A percentile compares a stretch with the other conserved stretches of the same genome.
phyloP scores from a whole-genome alignment of 2,113 vertebrate genomes.

The Ciconia boyciana region DNA sequence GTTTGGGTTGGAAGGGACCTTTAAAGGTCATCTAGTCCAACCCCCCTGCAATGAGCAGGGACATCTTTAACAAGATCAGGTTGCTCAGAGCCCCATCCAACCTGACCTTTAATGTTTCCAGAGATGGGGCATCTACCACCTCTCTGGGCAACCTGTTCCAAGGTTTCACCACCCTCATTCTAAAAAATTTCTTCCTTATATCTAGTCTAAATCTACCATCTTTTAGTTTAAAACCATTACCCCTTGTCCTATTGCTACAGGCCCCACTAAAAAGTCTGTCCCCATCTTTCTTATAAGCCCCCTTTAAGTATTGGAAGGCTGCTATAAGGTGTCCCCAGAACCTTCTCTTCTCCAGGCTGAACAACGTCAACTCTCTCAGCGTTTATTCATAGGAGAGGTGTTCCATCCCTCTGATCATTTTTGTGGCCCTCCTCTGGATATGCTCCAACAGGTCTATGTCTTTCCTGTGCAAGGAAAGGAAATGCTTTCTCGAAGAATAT shows the following conservation, averaged over 20 bases:
- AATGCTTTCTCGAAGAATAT: neutral
- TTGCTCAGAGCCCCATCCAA: neutral
- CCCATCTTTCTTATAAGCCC: neutral
- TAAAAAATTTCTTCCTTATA: neutral
- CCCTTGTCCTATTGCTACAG: neutral
- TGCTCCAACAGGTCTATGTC: neutral
- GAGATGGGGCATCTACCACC: too few relatives aligned
- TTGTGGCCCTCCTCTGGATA: neutral
- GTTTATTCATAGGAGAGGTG: neutral
- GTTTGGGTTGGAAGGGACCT: neutral
- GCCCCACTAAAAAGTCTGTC: neutral
- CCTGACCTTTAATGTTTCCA: neutral
- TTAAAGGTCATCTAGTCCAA: neutral
- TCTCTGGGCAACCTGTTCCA: neutral
- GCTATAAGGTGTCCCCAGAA: neutral
- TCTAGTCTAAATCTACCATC: neutral
- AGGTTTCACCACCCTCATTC: neutral
- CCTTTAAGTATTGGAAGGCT: neutral
- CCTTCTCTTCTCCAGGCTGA: neutral
- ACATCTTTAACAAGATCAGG: neutral
- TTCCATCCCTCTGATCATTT: neutral
- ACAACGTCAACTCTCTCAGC: neutral
- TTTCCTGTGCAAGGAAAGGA: neutral
- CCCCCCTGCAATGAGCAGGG: neutral
- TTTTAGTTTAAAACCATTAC: neutral